phyloP scores from a whole-genome alignment of 2,113 vertebrate species.

The Tiliqua scincoides region DNA sequence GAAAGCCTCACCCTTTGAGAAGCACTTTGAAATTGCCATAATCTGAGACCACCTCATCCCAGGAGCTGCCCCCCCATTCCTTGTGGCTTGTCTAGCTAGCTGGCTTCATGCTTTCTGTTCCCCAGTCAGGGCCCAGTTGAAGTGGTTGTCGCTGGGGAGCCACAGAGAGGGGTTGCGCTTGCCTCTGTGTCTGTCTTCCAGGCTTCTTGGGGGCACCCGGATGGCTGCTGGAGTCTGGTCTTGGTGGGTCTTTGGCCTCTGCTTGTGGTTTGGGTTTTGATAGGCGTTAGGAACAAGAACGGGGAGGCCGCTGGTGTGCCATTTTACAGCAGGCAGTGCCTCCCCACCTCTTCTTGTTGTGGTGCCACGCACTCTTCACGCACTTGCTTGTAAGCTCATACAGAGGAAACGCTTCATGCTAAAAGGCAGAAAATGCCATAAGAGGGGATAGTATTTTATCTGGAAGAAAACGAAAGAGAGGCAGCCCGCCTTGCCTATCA shows the following conservation, averaged over 20 bases:
- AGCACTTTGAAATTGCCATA: too few relatives aligned
- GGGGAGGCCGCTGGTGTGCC: neutral
- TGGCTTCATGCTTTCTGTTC: too few relatives aligned
- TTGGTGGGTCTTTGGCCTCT: too few relatives aligned
- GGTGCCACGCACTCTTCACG: neutral
- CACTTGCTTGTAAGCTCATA: too few relatives aligned
- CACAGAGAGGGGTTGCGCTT: neutral
- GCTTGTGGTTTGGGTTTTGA: neutral
- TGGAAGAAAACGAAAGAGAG: conserved; percentile 3
- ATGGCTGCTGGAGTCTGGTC: too few relatives aligned
- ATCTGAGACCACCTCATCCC: too few relatives aligned
- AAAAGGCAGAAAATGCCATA: conserved; percentile 36
- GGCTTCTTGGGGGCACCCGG: too few relatives aligned
- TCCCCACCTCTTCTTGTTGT: neutral
- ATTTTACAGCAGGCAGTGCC: neutral
- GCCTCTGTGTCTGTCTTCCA: neutral
- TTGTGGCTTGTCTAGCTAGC: too few relatives aligned
- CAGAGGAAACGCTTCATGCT: conserved; percentile 35
- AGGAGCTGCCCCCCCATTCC: too few relatives aligned
- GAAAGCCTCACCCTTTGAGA: too few relatives aligned
- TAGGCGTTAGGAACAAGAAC: neutral
- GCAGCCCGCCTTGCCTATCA: neutral
- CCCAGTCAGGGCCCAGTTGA: neutral
- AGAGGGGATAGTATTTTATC: conserved; percentile 51
- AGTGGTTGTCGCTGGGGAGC: neutral